Evolutionary conservation across 2,113 vertebrate species (phyloP).

Genomic region (Danionella cerebrum): DNA sequence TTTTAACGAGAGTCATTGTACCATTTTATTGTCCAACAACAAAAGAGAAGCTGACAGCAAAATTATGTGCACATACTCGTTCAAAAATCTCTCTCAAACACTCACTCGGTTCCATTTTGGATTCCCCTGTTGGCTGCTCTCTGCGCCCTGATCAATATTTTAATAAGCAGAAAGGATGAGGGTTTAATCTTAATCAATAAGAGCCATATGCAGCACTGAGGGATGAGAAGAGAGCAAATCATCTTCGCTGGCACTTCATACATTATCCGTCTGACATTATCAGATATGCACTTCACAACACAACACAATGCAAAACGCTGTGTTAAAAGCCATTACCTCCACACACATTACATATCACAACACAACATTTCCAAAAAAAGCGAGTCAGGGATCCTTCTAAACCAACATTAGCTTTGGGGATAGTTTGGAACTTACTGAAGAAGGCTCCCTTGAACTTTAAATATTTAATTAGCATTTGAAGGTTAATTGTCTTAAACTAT

Average conservation of each 20-base stretch:
- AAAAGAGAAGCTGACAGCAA: slow-evolving; percentile 17
- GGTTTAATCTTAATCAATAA: slow-evolving; percentile 63
- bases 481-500: neutral
- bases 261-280: slow-evolving; percentile 16
- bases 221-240: slow-evolving; percentile 44
- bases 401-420: slow-evolving; percentile 7
- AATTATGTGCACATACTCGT: slow-evolving; percentile 10
- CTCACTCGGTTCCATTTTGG: slow-evolving; percentile 44
- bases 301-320: slow-evolving; percentile 13
- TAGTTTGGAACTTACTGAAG: neutral
- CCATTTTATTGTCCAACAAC: slow-evolving; percentile 11
- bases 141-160: slow-evolving; percentile 62
- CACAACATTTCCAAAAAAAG: slow-evolving; percentile 1
- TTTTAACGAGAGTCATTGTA: slow-evolving; percentile 22
- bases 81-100: neutral
- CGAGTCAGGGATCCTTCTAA: slow-evolving; percentile 25
- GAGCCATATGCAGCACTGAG: slow-evolving; percentile 22
- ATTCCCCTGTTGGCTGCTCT: slow-evolving; percentile 26
- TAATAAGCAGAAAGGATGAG: slow-evolving; percentile 66
- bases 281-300: slow-evolving; percentile 1
- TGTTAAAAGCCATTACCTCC: slow-evolving; percentile 16
- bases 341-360: neutral
- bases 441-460: too few relatives aligned
- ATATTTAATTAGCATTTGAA: neutral
- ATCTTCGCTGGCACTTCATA: slow-evolving; percentile 38